These are phyloP conservation scores for Notocelia uddmanniana DNA, from an alignment of 2,888 invertebrate species.

Conservation along the genomic window DNA sequence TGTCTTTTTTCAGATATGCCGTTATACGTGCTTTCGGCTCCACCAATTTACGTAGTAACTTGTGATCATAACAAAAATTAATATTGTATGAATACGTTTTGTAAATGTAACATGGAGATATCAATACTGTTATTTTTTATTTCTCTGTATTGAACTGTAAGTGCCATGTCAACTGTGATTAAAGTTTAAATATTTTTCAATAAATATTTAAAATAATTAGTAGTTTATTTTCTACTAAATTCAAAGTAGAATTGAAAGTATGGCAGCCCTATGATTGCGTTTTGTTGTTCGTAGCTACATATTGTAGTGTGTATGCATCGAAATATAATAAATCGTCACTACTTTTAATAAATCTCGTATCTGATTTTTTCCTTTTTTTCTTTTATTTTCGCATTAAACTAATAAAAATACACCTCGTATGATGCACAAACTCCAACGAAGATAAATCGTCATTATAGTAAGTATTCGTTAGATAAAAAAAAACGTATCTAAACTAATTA, in stretches of 20 bases:
- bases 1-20: constrained; percentile 64
- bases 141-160: background rate
- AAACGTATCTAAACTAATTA: too few species aligned
- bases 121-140: background rate
- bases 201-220: background rate
- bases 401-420: too few species aligned
- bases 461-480: too few species aligned
- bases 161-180: constrained; percentile 7
- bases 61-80: constrained; percentile 63
- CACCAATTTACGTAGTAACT: constrained; percentile 71
- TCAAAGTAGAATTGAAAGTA: background rate
- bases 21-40: constrained; percentile 67
- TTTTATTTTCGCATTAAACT: too few species aligned
- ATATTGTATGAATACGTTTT: constrained; percentile 2
- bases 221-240: constrained; percentile 28
- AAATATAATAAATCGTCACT: too few species aligned
- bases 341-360: too few species aligned
- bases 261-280: constrained; percentile 18
- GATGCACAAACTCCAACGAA: too few species aligned
- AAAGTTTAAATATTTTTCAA: background rate
- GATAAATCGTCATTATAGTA: too few species aligned
- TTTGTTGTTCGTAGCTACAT: constrained; percentile 16
- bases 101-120: background rate
- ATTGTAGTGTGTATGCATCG: too few species aligned
- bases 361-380: too few species aligned